phyloP scores from a whole-genome alignment of 2,113 vertebrate species.

The Phaetusa simplex region DNA sequence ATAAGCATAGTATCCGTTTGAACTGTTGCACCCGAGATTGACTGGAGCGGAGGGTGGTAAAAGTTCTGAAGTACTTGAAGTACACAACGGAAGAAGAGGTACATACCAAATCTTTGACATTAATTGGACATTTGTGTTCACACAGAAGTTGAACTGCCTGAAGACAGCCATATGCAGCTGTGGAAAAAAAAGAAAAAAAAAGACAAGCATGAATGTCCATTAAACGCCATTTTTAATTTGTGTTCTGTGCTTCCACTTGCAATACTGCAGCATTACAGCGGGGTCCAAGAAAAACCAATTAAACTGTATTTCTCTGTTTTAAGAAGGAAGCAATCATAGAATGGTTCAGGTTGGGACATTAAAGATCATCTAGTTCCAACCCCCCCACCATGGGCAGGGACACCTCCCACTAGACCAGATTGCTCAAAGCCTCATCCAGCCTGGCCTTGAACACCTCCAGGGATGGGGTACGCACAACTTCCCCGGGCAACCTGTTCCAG shows the following conservation, averaged over 20 bases:
- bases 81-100: background rate
- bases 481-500: no score
- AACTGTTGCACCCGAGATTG: background rate
- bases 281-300: background rate
- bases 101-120: conserved; percentile 90
- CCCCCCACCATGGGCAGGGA: no score
- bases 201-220: background rate
- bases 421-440: no score
- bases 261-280: background rate
- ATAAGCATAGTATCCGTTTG: background rate
- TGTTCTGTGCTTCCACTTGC: background rate
- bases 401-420: no score
- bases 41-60: background rate
- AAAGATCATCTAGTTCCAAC: no score
- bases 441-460: no score
- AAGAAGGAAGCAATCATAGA: background rate
- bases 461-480: no score
- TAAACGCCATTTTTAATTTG: background rate
- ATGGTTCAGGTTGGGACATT: no score
- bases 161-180: conserved; percentile 84
- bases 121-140: conserved; percentile 85
- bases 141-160: conserved; percentile 85
- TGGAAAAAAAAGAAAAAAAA: background rate
- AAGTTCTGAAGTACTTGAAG: background rate
- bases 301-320: background rate